A percentile compares a stretch with the other conserved stretches of the same genome.
These are phyloP conservation scores for Uropsilus gracilis DNA, from an alignment of 2,113 vertebrate species.

Conservation along the genomic window DNA sequence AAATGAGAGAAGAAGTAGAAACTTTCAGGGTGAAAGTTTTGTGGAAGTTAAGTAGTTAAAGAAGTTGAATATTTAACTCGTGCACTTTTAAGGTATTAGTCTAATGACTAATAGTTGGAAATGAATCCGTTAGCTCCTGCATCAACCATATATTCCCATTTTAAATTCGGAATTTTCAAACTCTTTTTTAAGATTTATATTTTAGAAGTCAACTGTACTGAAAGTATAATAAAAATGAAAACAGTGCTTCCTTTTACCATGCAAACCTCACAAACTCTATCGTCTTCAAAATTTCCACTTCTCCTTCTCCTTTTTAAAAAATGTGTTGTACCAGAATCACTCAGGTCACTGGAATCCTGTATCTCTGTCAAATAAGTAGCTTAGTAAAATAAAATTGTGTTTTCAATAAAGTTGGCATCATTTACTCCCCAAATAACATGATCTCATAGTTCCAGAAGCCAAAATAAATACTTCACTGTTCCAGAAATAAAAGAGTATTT, in stretches of 20 bases:
- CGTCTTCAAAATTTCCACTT: slow-evolving; percentile 72
- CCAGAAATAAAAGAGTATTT: slow-evolving; percentile 71
- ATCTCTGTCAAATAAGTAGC: slow-evolving; percentile 56
- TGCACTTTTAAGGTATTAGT: neutral
- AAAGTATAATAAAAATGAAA: slow-evolving; percentile 51
- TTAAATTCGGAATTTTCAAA: slow-evolving; percentile 16
- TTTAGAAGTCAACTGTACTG: neutral
- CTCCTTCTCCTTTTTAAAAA: slow-evolving; percentile 46
- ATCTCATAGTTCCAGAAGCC: slow-evolving; percentile 56
- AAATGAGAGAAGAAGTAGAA: slow-evolving; percentile 1
- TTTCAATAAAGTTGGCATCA: slow-evolving; percentile 74
- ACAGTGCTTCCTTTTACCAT: slow-evolving; percentile 35
- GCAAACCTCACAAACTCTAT: neutral
- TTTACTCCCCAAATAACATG: neutral
- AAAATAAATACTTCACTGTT: slow-evolving; percentile 75
- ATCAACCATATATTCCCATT: neutral
- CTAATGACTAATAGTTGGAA: neutral
- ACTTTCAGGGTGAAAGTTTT: neutral
- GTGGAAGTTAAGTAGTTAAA: neutral
- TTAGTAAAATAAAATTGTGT: slow-evolving; percentile 66
- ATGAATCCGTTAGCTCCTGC: neutral
- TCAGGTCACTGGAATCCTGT: slow-evolving; percentile 38
- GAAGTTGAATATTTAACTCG: neutral
- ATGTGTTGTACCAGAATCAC: neutral
- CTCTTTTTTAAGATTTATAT: neutral